These are phyloP conservation scores for Aplochiton taeniatus DNA, from an alignment of 2,797 vertebrate species.

Conservation along the genomic window DNA sequence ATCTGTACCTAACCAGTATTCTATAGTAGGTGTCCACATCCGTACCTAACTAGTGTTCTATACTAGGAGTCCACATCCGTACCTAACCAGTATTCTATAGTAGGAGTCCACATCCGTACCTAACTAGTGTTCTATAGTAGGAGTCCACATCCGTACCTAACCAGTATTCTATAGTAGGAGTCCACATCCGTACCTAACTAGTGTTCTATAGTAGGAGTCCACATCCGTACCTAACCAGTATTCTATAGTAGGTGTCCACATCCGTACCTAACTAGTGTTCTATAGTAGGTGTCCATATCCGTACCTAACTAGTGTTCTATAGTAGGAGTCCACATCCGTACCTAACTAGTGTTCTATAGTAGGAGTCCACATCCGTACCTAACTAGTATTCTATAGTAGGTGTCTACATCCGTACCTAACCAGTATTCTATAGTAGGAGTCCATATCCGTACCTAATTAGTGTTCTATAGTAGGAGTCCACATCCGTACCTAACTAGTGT, in stretches of 20 bases:
- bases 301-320: not conserved
- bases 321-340: too few species aligned
- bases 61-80: not conserved
- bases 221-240: not conserved
- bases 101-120: too few species aligned
- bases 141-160: too few species aligned
- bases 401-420: too few species aligned
- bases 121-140: too few species aligned
- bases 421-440: too few species aligned
- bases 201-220: too few species aligned
- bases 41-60: slow-evolving; percentile 5
- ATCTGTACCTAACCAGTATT: not conserved
- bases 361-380: too few species aligned
- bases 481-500: slow-evolving; percentile 6
- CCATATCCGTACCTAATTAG: not conserved
- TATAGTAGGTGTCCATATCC: not conserved
- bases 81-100: not conserved
- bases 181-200: too few species aligned
- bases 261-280: slow-evolving; percentile 5
- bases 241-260: slow-evolving; percentile 69
- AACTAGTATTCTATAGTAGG: too few species aligned
- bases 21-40: slow-evolving; percentile 69
- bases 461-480: slow-evolving; percentile 70
- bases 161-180: too few species aligned
- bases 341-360: too few species aligned